phyloP scores from a whole-genome alignment of 2,113 vertebrate genomes.

The mouse (Mus musculus) region GRCm39 chr14:105193501-105194000 shows the following conservation, averaged over 20 bases:
- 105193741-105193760: not conserved
- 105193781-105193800: not conserved
- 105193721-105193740: not conserved
- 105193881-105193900: not conserved
- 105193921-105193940: not conserved
- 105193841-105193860: not conserved
- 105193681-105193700: not conserved
- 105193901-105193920: not conserved
- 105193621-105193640: not conserved
- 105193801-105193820: not conserved
- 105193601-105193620: not conserved
- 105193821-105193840: not conserved
- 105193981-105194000: not conserved
- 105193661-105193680: not conserved
- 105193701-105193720: not conserved
- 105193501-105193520: not conserved
- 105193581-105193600: too few species aligned
- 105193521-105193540: not conserved
- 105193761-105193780: not conserved
- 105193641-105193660: not conserved
- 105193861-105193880: not conserved
- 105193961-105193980: not conserved
- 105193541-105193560: not conserved
- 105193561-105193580: not conserved
- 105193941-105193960: not conserved